phyloP scores from a whole-genome alignment of 2,797 vertebrate genomes.

The Rhodeus uyekii region DNA sequence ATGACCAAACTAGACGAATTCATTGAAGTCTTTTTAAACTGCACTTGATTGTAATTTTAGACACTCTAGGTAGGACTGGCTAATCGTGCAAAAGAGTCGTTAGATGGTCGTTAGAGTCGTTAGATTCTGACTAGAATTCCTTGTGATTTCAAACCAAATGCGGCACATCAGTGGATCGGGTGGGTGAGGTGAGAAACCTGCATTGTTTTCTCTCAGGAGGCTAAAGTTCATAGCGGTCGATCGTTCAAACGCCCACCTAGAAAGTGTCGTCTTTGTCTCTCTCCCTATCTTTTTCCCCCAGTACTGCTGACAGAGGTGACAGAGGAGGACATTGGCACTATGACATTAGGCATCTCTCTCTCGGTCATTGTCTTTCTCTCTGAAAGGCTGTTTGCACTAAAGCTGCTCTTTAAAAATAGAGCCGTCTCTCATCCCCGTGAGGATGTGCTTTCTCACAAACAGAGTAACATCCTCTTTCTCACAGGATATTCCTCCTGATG shows the following conservation, averaged over 20 bases:
- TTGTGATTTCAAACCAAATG: not conserved
- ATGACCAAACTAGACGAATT: not conserved
- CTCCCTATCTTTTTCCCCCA: not conserved
- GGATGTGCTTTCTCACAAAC: constrained; percentile 34
- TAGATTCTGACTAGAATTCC: not conserved
- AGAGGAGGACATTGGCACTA: constrained; percentile 31
- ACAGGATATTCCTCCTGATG: constrained; percentile 50
- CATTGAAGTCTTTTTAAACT: not conserved
- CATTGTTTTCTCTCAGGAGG: not conserved
- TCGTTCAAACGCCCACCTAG: constrained; percentile 24
- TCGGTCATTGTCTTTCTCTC: constrained; percentile 18
- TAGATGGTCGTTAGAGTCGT: not conserved
- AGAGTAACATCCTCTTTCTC: constrained; percentile 42
- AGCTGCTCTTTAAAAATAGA: constrained; percentile 38
- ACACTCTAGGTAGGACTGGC: not conserved
- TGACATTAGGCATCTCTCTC: constrained; percentile 26
- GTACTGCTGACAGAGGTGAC: constrained; percentile 33
- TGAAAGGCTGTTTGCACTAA: constrained; percentile 35
- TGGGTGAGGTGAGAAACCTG: not conserved
- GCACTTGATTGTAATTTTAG: not conserved
- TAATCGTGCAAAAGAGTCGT: not conserved
- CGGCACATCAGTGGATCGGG: not conserved
- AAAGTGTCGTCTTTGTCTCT: constrained; percentile 12
- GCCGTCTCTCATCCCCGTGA: constrained; percentile 31
- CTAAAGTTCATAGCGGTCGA: constrained; percentile 10